These are phyloP conservation scores for Gastracanthus pulcherrimus DNA, from an alignment of 2,888 invertebrate genomes.

Conservation along the genomic window DNA sequence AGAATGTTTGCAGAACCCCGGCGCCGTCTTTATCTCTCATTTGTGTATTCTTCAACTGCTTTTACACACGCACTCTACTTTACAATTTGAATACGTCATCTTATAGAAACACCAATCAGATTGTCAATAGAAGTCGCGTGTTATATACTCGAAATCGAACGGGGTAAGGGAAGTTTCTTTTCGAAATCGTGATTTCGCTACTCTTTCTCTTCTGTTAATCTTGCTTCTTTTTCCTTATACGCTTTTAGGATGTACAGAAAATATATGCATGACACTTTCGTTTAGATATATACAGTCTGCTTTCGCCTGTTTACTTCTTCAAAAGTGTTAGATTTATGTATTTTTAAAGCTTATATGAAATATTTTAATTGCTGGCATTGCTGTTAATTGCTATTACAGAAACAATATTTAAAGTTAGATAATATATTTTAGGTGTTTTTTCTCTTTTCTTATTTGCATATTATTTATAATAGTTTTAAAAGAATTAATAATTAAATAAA, in stretches of 20 bases:
- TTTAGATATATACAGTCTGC: background rate
- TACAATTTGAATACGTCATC: background rate
- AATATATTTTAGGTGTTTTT: too few relatives aligned
- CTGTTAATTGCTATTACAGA: too few relatives aligned
- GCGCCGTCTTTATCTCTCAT: slow-evolving; percentile 19
- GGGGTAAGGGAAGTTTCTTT: slow-evolving; percentile 23
- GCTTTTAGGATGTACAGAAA: background rate
- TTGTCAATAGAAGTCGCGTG: background rate
- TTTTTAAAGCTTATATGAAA: too few relatives aligned
- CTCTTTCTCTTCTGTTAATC: background rate
- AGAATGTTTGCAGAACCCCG: background rate
- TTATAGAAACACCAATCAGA: background rate
- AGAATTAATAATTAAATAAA: too few relatives aligned
- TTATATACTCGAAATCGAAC: background rate
- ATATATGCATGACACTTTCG: slow-evolving; percentile 15
- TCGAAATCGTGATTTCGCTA: slow-evolving; percentile 9
- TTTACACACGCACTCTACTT: background rate
- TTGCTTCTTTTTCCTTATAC: background rate
- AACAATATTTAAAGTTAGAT: too few relatives aligned
- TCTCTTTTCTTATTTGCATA: too few relatives aligned
- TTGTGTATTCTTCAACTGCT: background rate
- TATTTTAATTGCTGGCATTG: too few relatives aligned
- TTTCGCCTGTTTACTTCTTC: background rate
- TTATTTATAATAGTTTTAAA: too few relatives aligned
- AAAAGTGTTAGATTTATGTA: background rate